phyloP scores from a whole-genome alignment of 2,797 vertebrate species.

The Hypotaenidia philippensis region DNA sequence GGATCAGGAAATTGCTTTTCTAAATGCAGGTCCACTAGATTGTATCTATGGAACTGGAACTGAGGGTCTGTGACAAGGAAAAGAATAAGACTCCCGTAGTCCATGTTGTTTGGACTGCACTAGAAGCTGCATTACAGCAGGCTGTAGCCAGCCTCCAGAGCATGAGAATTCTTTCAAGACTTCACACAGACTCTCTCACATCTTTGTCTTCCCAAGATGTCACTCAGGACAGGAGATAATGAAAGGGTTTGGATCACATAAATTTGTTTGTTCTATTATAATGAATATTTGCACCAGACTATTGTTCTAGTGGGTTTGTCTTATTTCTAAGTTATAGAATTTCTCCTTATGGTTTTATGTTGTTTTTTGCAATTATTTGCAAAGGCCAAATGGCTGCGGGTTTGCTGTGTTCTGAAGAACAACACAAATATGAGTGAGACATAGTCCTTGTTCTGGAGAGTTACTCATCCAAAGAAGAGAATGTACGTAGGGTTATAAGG shows the following conservation, averaged over 20 bases:
- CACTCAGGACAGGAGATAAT: not conserved
- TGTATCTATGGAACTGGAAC: not conserved
- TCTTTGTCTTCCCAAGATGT: not conserved
- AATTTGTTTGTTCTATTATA: not conserved
- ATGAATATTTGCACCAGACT: not conserved
- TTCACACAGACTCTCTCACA: not conserved
- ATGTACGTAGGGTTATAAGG: accelerated
- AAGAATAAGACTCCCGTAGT: not conserved
- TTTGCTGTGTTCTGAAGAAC: not conserved
- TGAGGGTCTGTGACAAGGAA: not conserved
- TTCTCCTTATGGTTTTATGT: not conserved
- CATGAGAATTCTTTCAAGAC: not conserved
- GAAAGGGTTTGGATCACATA: not conserved
- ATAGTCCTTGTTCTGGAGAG: not conserved
- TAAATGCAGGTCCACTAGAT: not conserved
- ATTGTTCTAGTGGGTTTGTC: not conserved
- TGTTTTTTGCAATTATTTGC: not conserved
- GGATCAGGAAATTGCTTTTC: not conserved
- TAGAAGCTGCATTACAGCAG: not conserved
- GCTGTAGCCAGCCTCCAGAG: not conserved
- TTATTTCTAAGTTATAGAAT: not conserved
- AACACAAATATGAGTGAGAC: not conserved
- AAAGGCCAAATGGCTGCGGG: not conserved
- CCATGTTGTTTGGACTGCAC: not conserved
- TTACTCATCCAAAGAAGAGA: not conserved